phyloP scores from a whole-genome alignment of 1,140 invertebrate genomes.

The Eufriesea mexicana region DNA sequence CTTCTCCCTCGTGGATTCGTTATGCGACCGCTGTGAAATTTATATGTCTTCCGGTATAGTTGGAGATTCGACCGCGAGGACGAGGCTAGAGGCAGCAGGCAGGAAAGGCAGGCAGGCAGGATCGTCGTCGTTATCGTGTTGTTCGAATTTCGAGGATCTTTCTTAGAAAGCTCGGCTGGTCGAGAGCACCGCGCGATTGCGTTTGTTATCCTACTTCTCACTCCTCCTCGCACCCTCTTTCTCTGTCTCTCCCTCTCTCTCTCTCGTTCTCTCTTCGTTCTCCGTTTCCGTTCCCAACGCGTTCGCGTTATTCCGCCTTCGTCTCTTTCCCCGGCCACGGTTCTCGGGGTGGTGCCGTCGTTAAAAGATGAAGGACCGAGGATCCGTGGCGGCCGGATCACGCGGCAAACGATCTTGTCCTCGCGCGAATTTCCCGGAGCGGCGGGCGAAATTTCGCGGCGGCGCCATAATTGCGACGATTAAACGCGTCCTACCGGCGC shows the following conservation, averaged over 20 bases:
- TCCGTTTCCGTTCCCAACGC: background rate
- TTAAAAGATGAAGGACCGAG: conserved; percentile 14
- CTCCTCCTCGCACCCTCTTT: background rate
- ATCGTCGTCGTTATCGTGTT: conserved; percentile 7
- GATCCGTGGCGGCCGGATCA: background rate
- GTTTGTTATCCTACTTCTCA: conserved; percentile 17
- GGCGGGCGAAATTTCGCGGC: background rate
- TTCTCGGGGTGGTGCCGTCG: background rate
- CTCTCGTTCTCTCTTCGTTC: background rate
- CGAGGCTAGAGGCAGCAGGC: no score
- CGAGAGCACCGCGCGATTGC: conserved; percentile 28
- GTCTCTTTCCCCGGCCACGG: background rate
- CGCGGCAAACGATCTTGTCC: background rate
- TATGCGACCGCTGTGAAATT: conserved; percentile 51
- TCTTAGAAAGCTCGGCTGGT: conserved; percentile 1
- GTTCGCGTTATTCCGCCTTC: background rate
- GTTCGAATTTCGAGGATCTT: conserved; percentile 35
- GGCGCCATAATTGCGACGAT: conserved; percentile 29
- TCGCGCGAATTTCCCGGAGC: background rate
- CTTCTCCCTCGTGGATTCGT: conserved; percentile 48
- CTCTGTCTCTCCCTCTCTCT: background rate
- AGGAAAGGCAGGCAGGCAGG: no score
- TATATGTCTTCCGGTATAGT: conserved; percentile 40
- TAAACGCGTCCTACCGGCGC: conserved; percentile 13
- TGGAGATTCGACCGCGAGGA: conserved; percentile 29